Percentiles rank a stretch among this genome's conserved stretches.
Conservation (phyloP, 2,113 vertebrate species). For the Sander lucioperca region DNA sequence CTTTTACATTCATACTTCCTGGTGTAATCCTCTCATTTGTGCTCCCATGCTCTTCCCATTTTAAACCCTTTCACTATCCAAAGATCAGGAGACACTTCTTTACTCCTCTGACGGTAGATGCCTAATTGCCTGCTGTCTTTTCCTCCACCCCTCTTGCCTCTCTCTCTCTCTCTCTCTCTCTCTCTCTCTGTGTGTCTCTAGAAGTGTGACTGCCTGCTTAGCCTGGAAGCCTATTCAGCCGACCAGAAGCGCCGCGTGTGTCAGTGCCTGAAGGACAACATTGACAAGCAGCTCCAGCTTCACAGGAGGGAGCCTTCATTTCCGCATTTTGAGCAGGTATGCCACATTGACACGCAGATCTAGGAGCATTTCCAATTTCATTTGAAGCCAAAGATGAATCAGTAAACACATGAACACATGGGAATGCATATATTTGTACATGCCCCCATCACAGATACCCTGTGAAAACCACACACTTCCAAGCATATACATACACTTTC, state of each 20-base stretch:
- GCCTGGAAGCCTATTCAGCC: constrained; percentile 93
- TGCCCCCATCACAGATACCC: constrained; percentile 51
- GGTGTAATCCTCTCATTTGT: constrained; percentile 13
- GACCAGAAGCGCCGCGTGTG: constrained; percentile 97
- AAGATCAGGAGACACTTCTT: constrained; percentile 31
- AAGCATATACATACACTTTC: neutral
- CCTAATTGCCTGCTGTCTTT: constrained; percentile 62
- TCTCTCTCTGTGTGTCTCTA: constrained; percentile 68
- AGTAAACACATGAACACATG: constrained; percentile 60
- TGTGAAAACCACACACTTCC: constrained; percentile 39
- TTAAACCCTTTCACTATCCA: neutral
- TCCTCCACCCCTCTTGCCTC: constrained; percentile 31
- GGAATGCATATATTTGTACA: constrained; percentile 62
- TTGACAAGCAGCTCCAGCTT: constrained; percentile 91
- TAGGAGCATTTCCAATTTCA: constrained; percentile 7
- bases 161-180: constrained; percentile 20
- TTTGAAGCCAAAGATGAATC: constrained; percentile 29
- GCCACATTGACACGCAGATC: constrained; percentile 17
- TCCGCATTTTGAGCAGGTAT: constrained; percentile 88
- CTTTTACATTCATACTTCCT: neutral
- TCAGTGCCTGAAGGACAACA: constrained; percentile 96
- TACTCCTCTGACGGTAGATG: constrained; percentile 50
- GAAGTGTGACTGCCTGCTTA: constrained; percentile 97
- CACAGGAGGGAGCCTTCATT: constrained; percentile 82
- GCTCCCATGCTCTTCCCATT: neutral